Conservation (phyloP, 2,797 vertebrate genomes). For the Sebastes itinus region DNA sequence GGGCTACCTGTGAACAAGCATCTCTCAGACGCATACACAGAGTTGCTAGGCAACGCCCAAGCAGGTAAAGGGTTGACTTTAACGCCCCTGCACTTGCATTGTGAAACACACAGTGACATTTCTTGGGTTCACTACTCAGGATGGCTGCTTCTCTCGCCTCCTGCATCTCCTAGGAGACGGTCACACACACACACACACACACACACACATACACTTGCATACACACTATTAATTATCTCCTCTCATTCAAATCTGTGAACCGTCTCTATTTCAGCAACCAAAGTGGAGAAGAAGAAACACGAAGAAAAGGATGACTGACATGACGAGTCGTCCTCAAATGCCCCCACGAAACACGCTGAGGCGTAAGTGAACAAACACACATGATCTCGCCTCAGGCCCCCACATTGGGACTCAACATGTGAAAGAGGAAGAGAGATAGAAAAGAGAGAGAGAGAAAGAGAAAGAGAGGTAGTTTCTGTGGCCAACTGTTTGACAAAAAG, state of each 20-base stretch:
- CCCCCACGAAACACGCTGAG: slow-evolving; percentile 2
- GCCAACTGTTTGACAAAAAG: slow-evolving; percentile 41
- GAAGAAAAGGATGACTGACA: background rate
- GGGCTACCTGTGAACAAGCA: slow-evolving; percentile 30
- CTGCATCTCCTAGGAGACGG: slow-evolving; percentile 70
- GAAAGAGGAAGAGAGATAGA: background rate
- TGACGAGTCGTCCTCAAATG: slow-evolving; percentile 14
- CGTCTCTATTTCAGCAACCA: slow-evolving; percentile 29
- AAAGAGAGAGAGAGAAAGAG: background rate
- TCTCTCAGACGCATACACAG: background rate
- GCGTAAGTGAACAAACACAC: background rate
- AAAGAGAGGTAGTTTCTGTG: slow-evolving; percentile 30
- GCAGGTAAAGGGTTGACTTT: slow-evolving; percentile 40
- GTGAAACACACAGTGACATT: slow-evolving; percentile 41
- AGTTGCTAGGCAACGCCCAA: slow-evolving; percentile 51
- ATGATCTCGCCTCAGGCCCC: background rate
- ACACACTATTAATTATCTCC: slow-evolving; percentile 60
- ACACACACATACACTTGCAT: slow-evolving; percentile 14
- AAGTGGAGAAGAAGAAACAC: background rate
- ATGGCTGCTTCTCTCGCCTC: slow-evolving; percentile 56
- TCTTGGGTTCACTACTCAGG: slow-evolving; percentile 42
- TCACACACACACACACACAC: slow-evolving; percentile 12
- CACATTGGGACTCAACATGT: background rate
- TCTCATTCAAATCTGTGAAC: slow-evolving; percentile 61
- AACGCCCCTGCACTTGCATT: background rate